Base-by-base conservation (phyloP, 2,888 invertebrate species). In the Erebia ligea region DNA sequence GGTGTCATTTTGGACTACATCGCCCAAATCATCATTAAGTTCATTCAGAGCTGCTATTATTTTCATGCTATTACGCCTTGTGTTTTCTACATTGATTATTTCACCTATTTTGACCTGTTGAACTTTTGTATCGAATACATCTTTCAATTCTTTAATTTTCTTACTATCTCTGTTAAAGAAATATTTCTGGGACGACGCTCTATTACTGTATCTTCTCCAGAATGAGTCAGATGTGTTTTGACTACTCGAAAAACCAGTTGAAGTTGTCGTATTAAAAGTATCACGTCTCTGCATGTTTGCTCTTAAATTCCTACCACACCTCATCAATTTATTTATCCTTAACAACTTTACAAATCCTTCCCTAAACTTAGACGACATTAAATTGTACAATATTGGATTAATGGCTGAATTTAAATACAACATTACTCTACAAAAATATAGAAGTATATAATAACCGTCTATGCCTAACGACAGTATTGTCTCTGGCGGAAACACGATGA, bases 281-380 rank as follows among this genome's bases (percentile, higher is more conserved):
- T 95, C 95, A 77, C 95, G 94, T 73, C 96, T 92, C 75, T 95
- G 94, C 82, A 96, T 94, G 52, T 94, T 94, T 71, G 93, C 93
- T 65, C 90, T 86, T 62, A 92, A 82, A 72, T 82, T 89, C 54
- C 90, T 86, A 68, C 92, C 87, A 71, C 90, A 92, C 61, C 89
- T 87, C 86, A 93, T 89, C 70, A 91, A 78, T 73, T 90, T 93
- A 76, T 92, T 92, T 57, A 93, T 89, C 73, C 79, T 91, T 48
- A 96, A 94, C 64, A 97, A 87, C 80, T 95, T 95, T 68, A 96
- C 94, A 79, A 97, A 97, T 5, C 97, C 97, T 66, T 96, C 96
- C 10, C 98, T 95, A 90, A 98, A 98, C 85, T 98, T 98, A 1
- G 98, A 97, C 71, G 98, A 98, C 96, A 98, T 97, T 69, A 98